Evolutionary conservation across 2,113 vertebrate genomes (phyloP), one percentile per base, ranked within the genome.

Genomic region (Beaufortia kweichowensis): DNA sequence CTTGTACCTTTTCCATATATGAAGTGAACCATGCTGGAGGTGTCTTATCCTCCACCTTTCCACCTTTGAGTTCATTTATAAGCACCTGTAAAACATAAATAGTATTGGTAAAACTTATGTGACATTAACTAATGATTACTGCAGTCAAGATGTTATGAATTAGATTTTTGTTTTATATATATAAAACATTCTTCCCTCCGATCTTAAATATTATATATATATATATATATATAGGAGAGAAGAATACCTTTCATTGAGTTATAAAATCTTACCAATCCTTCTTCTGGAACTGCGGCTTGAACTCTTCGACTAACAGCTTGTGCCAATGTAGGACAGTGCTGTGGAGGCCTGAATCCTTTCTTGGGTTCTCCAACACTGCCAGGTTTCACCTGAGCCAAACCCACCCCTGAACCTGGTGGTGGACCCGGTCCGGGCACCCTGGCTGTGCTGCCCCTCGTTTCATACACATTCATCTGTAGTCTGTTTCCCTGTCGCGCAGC

Each of bases 11-110:
- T 87, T 97, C 95, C 92, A 98, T 93, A 88, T 96, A 98, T 35
- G 90, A 94, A 0, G 94, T 98, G 81, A 98, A 98, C 96, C 96
- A 98, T 66, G 94, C 93, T n/a, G 96, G 96, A 57, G 96, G 95
- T 26, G 91, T 93, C 75, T 94, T 93, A 81, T 92, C 91, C 77
- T 92, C 90, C 48, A 90, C 90, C 83, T 88, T 92, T 39, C 82
- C 84, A 0, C 89, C 90, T 79, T 89, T 91, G 5, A 90, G 66
- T 50, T 92, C 90, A 79, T 91, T 92, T 80, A 92, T 75, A 5
- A 89, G 88, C 70, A 91, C 85, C 90, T 92, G 57, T 14, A 73
- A 53, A 70, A 72, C 15, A 72, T 39, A 59, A 41, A 9, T 15
- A 24, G 12, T 41, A n/a, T 8, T n/a, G n/a, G 46, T 21, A 39